These are phyloP conservation scores for Idaea dimidiata DNA, from an alignment of 2,888 invertebrate genomes.

Conservation along the genomic window DNA sequence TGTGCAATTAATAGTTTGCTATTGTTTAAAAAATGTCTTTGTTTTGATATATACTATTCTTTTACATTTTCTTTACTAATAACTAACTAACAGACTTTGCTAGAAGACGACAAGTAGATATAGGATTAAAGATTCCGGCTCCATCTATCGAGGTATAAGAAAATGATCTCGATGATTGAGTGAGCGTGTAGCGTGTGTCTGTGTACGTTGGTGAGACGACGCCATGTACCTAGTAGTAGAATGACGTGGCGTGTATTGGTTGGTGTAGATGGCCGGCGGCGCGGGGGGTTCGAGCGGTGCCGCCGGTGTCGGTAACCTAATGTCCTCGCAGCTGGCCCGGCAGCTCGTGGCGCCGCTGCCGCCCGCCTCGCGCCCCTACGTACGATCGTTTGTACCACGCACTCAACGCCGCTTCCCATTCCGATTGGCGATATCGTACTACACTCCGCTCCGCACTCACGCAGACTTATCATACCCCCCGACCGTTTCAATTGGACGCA, in stretches of 20 bases:
- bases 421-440: slow-evolving; percentile 63
- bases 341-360: slow-evolving; percentile 82
- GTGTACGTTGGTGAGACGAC: too few species aligned
- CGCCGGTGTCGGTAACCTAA: slow-evolving; percentile 62
- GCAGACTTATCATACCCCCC: slow-evolving; percentile 19
- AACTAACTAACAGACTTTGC: too few species aligned
- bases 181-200: too few species aligned
- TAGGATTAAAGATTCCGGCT: too few species aligned
- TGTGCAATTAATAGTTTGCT: too few species aligned
- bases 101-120: too few species aligned
- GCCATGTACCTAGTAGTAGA: slow-evolving; percentile 6
- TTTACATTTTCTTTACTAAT: too few species aligned
- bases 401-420: slow-evolving; percentile 77
- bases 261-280: slow-evolving; percentile 66
- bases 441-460: slow-evolving; percentile 48
- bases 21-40: too few species aligned
- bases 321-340: slow-evolving; percentile 82
- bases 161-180: too few species aligned
- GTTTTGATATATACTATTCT: too few species aligned
- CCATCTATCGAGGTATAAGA: too few species aligned
- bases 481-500: too few species aligned
- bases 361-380: slow-evolving; percentile 75
- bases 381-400: slow-evolving; percentile 80
- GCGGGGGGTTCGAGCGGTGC: slow-evolving; percentile 14
- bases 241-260: slow-evolving; percentile 48